Conservation (phyloP, 1,140 invertebrate species). For the Forficula auricularia region DNA sequence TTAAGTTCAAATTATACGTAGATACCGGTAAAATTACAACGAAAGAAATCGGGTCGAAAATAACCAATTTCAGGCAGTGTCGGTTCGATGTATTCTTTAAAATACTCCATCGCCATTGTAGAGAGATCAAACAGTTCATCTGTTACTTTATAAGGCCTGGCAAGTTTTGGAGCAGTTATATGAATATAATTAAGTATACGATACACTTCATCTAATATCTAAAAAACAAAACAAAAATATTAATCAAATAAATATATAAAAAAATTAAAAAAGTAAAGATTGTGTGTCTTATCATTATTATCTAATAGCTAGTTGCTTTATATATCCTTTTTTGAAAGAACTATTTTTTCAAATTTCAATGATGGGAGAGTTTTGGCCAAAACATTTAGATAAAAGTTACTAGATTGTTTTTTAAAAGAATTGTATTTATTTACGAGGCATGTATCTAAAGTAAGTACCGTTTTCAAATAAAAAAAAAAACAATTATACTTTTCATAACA, state of each 20-base stretch:
- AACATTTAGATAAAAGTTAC: too few species aligned
- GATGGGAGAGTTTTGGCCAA: too few species aligned
- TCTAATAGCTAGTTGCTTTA: not conserved
- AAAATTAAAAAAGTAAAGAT: slow-evolving; percentile 4
- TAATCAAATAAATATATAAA: not conserved
- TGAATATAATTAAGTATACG: slow-evolving; percentile 66
- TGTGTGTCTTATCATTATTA: not conserved
- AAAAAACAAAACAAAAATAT: slow-evolving; percentile 15
- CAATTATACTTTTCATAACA: too few species aligned
- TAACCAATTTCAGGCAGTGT: slow-evolving; percentile 70
- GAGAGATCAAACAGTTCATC: slow-evolving; percentile 82
- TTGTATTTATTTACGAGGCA: too few species aligned
- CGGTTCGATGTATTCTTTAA: slow-evolving; percentile 75
- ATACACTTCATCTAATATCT: slow-evolving; percentile 55
- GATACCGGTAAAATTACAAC: too few species aligned
- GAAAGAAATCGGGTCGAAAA: slow-evolving; percentile 61
- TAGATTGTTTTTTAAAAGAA: too few species aligned
- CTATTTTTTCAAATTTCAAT: too few species aligned
- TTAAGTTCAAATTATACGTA: too few species aligned
- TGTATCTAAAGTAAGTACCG: too few species aligned
- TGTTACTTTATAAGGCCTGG: slow-evolving; percentile 69
- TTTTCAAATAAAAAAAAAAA: too few species aligned
- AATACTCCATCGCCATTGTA: slow-evolving; percentile 86
- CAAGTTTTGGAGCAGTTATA: slow-evolving; percentile 60
- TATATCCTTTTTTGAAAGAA: not conserved